These are phyloP conservation scores for Zoanthus gigantus DNA, from an alignment of 92 coral and sea anemone species.

Conservation along the genomic window DNA sequence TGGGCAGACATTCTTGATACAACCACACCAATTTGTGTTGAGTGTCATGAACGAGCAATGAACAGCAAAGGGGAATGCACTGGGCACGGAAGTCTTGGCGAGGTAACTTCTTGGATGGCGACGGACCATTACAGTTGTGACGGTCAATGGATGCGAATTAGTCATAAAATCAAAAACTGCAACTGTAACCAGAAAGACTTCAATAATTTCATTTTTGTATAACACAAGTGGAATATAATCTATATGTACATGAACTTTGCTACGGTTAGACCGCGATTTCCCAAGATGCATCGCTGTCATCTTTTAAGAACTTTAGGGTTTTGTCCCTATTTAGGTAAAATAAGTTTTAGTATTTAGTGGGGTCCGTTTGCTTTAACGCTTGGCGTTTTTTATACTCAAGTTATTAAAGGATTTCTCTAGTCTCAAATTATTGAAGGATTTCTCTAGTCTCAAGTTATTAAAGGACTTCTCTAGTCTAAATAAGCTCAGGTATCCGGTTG, in stretches of 20 bases:
- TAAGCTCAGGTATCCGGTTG: too few species aligned
- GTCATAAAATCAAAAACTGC: conserved; percentile 81
- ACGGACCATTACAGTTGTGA: conserved; percentile 89
- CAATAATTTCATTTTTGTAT: conserved; percentile 95
- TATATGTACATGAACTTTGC: neutral
- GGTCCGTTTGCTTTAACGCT: too few species aligned
- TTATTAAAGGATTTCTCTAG: too few species aligned
- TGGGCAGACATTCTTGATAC: conserved; percentile 93
- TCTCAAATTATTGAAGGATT: too few species aligned
- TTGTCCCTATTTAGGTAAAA: too few species aligned
- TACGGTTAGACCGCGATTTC: too few species aligned
- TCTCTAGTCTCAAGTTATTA: too few species aligned
- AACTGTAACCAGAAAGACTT: conserved; percentile 77
- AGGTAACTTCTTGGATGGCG: conserved; percentile 91
- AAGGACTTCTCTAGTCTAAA: too few species aligned
- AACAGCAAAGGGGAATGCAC: conserved; percentile 88
- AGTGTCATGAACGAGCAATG: conserved; percentile 90
- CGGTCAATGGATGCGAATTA: conserved; percentile 95
- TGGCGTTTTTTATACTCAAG: too few species aligned
- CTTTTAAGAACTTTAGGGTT: too few species aligned
- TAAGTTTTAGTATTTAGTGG: too few species aligned
- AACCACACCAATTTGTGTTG: conserved; percentile 91
- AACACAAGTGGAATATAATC: conserved; percentile 19
- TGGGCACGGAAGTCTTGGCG: conserved; percentile 90
- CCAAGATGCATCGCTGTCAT: too few species aligned